Base-by-base conservation (phyloP, 2,113 vertebrate species). In the Brachionichthys hirsutus region DNA sequence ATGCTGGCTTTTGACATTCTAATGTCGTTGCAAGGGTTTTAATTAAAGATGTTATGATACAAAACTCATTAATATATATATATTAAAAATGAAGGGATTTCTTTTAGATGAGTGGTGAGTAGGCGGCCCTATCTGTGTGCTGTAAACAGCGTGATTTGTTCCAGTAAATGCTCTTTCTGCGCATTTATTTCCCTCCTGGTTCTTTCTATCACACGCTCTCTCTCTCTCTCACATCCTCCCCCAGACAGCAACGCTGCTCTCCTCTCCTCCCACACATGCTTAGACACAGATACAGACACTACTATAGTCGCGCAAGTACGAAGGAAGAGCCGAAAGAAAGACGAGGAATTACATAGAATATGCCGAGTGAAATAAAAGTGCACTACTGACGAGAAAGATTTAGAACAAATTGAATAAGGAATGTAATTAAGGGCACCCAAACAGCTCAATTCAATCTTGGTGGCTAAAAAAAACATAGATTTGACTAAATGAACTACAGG, bases 141-240 rank as follows among this genome's bases (percentile, higher is more conserved):
- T 54, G 66, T 61, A 86, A 91, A 80, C 75, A 1, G 70, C 63
- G 62, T 76, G 68, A 81, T 77, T 81, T 76, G 72, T 86, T 84
- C 66, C 59, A 67, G 70, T 75, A 81, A 82, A 80, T 71, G 72
- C 60, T 73, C 24, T 30, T 2, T 30, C 24, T 30, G 24, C 8
- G 24, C 24, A 30, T 30, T 30, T 30, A 30, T 30, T 30, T 30
- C 24, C 24, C 24, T 30, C 8, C 24, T 30, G 24, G 24, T 54
- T 64, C 15, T 60, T 73, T 76, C 51, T 46, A 45, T 58, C 24
- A 30, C 3, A 48, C 12, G 44, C 24, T 64, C 38, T 72, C 48
- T 55, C 19, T 69, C 60, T 52, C 50, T 75, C 41, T 70, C 82
- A 78, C 82, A 76, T 81, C 80, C 83, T 85, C 78, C 78, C 74